These are phyloP conservation scores for Chalcosyrphus nemorum DNA, from an alignment of 2,888 invertebrate genomes.

Conservation along the genomic window DNA sequence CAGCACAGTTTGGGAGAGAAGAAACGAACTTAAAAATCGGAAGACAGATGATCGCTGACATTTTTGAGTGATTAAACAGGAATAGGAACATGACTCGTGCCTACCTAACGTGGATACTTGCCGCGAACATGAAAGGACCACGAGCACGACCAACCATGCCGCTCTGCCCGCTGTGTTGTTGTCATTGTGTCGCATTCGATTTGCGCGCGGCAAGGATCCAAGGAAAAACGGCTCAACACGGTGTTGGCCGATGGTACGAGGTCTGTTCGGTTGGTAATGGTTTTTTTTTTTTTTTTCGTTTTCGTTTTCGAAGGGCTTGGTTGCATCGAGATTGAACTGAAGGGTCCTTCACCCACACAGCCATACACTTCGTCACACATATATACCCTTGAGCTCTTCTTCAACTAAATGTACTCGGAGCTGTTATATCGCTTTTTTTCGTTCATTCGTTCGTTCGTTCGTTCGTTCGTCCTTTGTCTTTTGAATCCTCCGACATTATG, in stretches of 20 bases:
- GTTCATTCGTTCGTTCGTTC: slow-evolving; percentile 13
- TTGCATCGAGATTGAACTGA: slow-evolving; percentile 63
- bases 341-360: slow-evolving; percentile 63
- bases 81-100: slow-evolving; percentile 70
- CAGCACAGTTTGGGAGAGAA: slow-evolving; percentile 1
- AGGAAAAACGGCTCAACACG: slow-evolving; percentile 30
- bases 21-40: background rate
- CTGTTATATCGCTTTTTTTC: slow-evolving; percentile 36
- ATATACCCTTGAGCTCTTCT: slow-evolving; percentile 67
- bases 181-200: slow-evolving; percentile 68
- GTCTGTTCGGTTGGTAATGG: slow-evolving; percentile 51
- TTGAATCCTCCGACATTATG: slow-evolving; percentile 68
- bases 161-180: slow-evolving; percentile 31
- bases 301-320: slow-evolving; percentile 62
- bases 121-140: slow-evolving; percentile 66
- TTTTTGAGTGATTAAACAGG: slow-evolving; percentile 77
- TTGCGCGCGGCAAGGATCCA: slow-evolving; percentile 37
- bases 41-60: slow-evolving; percentile 76
- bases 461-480: slow-evolving; percentile 67
- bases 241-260: background rate
- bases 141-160: slow-evolving; percentile 1
- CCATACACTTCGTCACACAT: slow-evolving; percentile 4
- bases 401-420: slow-evolving; percentile 72
- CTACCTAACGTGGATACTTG: slow-evolving; percentile 69
- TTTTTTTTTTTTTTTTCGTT: no score